phyloP scores from a whole-genome alignment of 2,888 invertebrate species.

The Dryocosmus kuriphilus region DNA sequence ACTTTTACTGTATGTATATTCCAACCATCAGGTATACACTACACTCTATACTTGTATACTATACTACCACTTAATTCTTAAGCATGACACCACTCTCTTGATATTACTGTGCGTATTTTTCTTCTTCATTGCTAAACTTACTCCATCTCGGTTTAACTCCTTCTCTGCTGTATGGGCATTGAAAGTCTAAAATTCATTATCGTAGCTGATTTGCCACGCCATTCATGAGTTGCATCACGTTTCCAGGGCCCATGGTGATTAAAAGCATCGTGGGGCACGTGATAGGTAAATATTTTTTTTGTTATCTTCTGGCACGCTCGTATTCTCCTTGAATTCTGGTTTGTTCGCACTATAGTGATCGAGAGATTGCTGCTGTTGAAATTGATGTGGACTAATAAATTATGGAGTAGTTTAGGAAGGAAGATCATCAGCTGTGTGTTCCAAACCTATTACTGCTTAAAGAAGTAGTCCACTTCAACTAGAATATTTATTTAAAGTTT shows the following conservation, averaged over 20 bases:
- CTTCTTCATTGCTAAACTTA: neutral
- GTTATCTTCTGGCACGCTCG: conserved; percentile 1
- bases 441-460: neutral
- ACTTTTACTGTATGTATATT: conserved; percentile 50
- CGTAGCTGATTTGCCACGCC: conserved; percentile 52
- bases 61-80: conserved; percentile 44
- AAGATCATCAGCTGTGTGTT: neutral
- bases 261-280: neutral
- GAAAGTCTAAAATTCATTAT: conserved; percentile 57
- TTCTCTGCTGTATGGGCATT: neutral
- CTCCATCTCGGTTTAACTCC: neutral
- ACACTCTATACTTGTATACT: no score
- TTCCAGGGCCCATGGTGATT: conserved; percentile 42
- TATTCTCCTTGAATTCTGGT: neutral
- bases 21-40: conserved; percentile 53
- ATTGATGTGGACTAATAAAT: neutral
- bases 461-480: neutral
- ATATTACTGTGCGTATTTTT: conserved; percentile 11
- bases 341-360: neutral
- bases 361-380: neutral
- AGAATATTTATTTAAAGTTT: neutral
- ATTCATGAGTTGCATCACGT: conserved; percentile 58
- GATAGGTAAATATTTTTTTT: conserved; percentile 12
- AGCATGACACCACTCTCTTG: conserved; percentile 30
- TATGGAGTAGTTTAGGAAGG: neutral